These are phyloP conservation scores for Oxystoma pomonae DNA, from an alignment of 2,888 invertebrate species.

Conservation along the genomic window DNA sequence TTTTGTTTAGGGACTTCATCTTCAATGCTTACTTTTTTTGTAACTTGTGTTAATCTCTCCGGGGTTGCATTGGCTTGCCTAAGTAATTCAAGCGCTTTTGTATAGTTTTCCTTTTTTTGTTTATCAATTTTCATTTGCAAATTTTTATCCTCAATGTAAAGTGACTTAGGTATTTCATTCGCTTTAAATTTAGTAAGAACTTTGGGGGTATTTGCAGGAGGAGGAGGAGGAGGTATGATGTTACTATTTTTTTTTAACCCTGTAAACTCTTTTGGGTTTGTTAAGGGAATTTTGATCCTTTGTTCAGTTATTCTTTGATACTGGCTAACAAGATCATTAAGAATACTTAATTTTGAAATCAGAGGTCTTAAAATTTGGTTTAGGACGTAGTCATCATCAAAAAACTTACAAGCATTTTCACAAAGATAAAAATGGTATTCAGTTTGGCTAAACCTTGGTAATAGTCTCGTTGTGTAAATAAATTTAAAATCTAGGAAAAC, in stretches of 20 bases:
- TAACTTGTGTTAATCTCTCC: slow-evolving; percentile 10
- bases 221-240: slow-evolving; percentile 15
- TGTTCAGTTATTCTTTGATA: slow-evolving; percentile 13
- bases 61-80: slow-evolving; percentile 30
- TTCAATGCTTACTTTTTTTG: slow-evolving; percentile 6
- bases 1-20: neutral
- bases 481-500: slow-evolving; percentile 28
- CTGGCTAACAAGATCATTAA: slow-evolving; percentile 26
- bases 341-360: slow-evolving; percentile 37
- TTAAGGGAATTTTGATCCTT: slow-evolving; percentile 24
- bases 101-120: slow-evolving; percentile 13
- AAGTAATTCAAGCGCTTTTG: slow-evolving; percentile 32
- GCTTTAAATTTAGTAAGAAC: slow-evolving; percentile 12
- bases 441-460: slow-evolving; percentile 49
- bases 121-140: slow-evolving; percentile 1
- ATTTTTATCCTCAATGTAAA: neutral
- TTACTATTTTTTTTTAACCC: slow-evolving; percentile 15
- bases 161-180: slow-evolving; percentile 7
- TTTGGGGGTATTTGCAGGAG: slow-evolving; percentile 26
- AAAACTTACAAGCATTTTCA: slow-evolving; percentile 49
- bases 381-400: slow-evolving; percentile 52
- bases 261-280: slow-evolving; percentile 31
- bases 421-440: slow-evolving; percentile 49
- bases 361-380: slow-evolving; percentile 52
- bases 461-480: slow-evolving; percentile 34